Base-by-base conservation (phyloP, 1,140 invertebrate species). In the Ceratitis capitata region DNA sequence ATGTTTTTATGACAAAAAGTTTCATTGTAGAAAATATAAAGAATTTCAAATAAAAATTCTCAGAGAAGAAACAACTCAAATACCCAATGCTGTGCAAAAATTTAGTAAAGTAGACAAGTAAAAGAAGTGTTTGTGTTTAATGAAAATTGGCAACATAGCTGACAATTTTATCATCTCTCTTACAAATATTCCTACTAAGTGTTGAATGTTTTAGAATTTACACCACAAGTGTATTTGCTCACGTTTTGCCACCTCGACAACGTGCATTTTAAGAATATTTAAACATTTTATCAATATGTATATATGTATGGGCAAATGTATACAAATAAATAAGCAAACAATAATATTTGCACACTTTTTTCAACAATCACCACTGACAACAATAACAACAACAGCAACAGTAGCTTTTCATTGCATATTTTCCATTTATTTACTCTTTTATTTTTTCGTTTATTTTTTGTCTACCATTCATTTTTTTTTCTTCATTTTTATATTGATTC, bases 201-300 rank as follows among this genome's bases (percentile, higher is more conserved):
- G 14, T 26, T 58, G 56, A 5, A 35, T 69, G 14, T 32, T 23
- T 19, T 1, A 69, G 32, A 69, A 78, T 45, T 23, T 78, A 78
- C 39, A 78, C 39, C 69, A 78, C n/a, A n/a, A n/a, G n/a, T n/a
- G n/a, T 78, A 78, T 78, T 78, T 78, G 69, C 39, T 29, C 69
- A 78, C 69, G 69, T 78, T 23, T 39, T 45, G n/a, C 39, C 69
- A 78, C 69, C 69, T 78, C 69, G 51, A 56, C 19, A 26, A 42
- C n/a, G 39, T 78, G 26, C 69, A 78, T 10, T 78, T 78, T 47
- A 78, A 78, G 69, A 32, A 78, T 78, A 45, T 78, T 78, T 26
- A 78, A 78, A 45, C 39, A 78, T 61, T 61, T 61, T 61, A 26
- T 12, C 56, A 61, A 26, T 9, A 29, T 4, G 19, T 26, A 61